Conservation (phyloP, 2,888 invertebrate genomes). For the Trisateles emortualis region DNA sequence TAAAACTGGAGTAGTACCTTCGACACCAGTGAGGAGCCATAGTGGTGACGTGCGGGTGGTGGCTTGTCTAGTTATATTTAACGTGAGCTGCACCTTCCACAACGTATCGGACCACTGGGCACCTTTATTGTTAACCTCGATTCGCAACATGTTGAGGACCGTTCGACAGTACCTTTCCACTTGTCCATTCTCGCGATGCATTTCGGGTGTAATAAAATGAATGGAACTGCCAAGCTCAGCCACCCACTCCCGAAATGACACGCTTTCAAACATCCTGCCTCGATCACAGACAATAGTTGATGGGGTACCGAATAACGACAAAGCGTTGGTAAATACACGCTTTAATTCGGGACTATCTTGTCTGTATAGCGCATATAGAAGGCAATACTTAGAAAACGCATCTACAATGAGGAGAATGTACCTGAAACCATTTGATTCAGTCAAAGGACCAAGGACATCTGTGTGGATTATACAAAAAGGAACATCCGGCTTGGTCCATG, state of each 20-base stretch:
- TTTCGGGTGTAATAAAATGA: constrained; percentile 43
- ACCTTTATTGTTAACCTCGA: constrained; percentile 6
- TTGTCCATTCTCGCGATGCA: constrained; percentile 38
- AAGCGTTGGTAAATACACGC: constrained; percentile 7
- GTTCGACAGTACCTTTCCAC: constrained; percentile 28
- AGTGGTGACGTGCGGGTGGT: constrained; percentile 30
- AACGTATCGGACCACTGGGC: constrained; percentile 15
- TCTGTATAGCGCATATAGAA: constrained; percentile 32
- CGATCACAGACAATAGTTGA: constrained; percentile 35
- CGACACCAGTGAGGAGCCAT: constrained; percentile 26
- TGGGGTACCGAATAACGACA: constrained; percentile 35
- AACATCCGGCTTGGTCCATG: constrained; percentile 34
- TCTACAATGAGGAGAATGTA: constrained; percentile 37
- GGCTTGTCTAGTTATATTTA: constrained; percentile 32
- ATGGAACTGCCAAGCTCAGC: constrained; percentile 23
- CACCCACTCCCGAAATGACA: constrained; percentile 19
- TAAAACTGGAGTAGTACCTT: constrained; percentile 28
- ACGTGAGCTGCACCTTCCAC: constrained; percentile 28
- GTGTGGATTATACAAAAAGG: constrained; percentile 32
- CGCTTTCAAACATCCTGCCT: constrained; percentile 39
- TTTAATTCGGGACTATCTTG: constrained; percentile 42
- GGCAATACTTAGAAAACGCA: constrained; percentile 39
- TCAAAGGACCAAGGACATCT: constrained; percentile 28
- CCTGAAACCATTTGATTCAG: constrained; percentile 27
- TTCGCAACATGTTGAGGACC: constrained; percentile 29